Percentiles rank a stretch among this genome's conserved stretches.
Evolutionary conservation across 2,113 vertebrate genomes (phyloP).

Genomic region (Odobenus rosmarus): DNA sequence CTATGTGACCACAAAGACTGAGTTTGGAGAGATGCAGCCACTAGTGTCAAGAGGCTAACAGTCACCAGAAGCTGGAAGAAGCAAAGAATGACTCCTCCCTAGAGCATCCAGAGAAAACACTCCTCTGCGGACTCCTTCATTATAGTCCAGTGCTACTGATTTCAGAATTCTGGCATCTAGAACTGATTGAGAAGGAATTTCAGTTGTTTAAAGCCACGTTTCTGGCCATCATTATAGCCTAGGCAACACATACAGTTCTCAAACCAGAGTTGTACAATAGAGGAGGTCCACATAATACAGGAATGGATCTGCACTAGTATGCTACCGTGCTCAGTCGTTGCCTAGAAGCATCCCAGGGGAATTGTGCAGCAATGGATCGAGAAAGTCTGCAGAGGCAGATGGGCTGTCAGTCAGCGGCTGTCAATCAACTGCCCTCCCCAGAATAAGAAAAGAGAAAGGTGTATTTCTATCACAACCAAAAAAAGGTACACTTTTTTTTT

Average conservation of each 20-base stretch:
- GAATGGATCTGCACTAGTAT: neutral
- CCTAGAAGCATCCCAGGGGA: neutral
- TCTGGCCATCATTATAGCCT: neutral
- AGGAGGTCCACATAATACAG: too few relatives aligned
- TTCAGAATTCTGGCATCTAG: neutral
- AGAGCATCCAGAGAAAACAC: neutral
- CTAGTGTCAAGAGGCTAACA: too few relatives aligned
- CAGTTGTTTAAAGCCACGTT: neutral
- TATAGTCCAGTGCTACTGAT: neutral
- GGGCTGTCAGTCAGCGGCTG: neutral
- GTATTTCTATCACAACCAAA: neutral
- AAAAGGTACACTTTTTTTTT: neutral
- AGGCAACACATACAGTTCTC: neutral
- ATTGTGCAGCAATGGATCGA: neutral
- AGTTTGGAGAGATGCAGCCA: too few relatives aligned
- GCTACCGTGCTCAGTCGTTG: neutral
- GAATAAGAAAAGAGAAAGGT: neutral
- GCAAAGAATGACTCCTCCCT: neutral
- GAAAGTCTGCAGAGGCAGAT: neutral
- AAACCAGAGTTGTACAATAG: neutral
- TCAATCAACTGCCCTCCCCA: too few relatives aligned
- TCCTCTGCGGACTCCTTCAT: neutral
- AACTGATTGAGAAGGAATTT: neutral
- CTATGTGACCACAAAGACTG: neutral
- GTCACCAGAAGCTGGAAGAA: neutral